A percentile compares a stretch with the other conserved stretches of the same genome.
These are phyloP conservation scores for Villa cingulata DNA, from an alignment of 2,888 invertebrate species.

Conservation along the genomic window DNA sequence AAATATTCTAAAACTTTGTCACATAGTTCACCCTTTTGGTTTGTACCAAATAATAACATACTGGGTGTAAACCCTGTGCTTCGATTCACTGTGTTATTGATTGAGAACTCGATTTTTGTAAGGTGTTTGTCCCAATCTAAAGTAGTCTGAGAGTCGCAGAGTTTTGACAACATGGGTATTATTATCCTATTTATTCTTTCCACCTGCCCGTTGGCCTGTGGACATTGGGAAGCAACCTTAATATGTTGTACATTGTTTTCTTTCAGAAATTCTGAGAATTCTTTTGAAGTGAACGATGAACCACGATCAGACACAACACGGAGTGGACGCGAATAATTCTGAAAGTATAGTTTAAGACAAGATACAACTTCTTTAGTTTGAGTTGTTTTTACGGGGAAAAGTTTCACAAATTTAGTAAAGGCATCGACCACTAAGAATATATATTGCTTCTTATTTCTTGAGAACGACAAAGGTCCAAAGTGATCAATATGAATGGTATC, in stretches of 20 bases:
- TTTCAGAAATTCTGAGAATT: too few species aligned
- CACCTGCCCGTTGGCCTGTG: too few species aligned
- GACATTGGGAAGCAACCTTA: too few species aligned
- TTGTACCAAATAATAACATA: conserved; percentile 17
- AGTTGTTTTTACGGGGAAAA: not conserved
- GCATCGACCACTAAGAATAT: not conserved
- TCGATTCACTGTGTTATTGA: not conserved
- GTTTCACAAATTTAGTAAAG: not conserved
- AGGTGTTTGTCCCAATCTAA: not conserved
- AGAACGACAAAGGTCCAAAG: conserved; percentile 5
- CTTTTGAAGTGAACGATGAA: not conserved
- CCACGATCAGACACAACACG: conserved; percentile 2
- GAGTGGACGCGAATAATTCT: not conserved
- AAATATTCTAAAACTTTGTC: too few species aligned
- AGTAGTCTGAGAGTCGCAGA: not conserved
- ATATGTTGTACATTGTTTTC: too few species aligned
- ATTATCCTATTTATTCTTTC: too few species aligned
- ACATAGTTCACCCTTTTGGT: conserved; percentile 15
- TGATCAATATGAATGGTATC: not conserved
- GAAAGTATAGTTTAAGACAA: not conserved
- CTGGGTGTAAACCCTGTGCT: not conserved
- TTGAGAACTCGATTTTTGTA: not conserved
- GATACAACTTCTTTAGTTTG: conserved; percentile 11
- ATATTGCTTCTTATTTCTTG: not conserved
- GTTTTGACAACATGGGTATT: not conserved